A percentile compares a stretch with the other conserved stretches of the same genome.
These are phyloP conservation scores for Tragelaphus eurycerus DNA, from an alignment of 2,797 vertebrate genomes.

Conservation along the genomic window DNA sequence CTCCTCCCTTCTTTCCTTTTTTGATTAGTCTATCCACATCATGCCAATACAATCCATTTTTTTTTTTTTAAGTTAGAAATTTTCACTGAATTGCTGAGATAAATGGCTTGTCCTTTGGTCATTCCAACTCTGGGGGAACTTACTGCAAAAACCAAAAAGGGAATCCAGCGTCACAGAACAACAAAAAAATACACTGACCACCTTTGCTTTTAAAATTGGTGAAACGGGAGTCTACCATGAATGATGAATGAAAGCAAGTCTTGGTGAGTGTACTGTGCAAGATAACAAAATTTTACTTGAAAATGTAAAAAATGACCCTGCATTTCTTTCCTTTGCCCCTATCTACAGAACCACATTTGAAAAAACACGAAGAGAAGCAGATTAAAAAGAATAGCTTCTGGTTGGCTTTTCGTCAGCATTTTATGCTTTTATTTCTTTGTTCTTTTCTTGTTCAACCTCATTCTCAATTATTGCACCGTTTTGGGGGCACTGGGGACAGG, in stretches of 20 bases:
- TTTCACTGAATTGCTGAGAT: neutral
- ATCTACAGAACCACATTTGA: constrained; percentile 47
- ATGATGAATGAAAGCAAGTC: neutral
- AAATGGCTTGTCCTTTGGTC: neutral
- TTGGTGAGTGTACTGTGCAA: neutral
- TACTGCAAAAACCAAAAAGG: neutral
- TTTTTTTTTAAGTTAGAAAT: neutral
- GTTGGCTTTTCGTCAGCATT: constrained; percentile 24
- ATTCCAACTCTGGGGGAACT: neutral
- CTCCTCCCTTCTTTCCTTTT: neutral
- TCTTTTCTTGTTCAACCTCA: constrained; percentile 62
- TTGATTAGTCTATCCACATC: neutral
- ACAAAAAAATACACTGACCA: neutral
- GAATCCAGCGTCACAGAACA: neutral
- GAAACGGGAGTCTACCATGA: neutral
- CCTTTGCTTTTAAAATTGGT: neutral
- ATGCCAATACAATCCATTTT: neutral
- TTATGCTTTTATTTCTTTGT: constrained; percentile 44
- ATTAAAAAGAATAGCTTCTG: constrained; percentile 44
- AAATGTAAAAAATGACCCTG: constrained; percentile 49
- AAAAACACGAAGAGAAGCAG: constrained; percentile 50
- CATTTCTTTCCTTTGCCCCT: constrained; percentile 34
- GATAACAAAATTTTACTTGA: constrained; percentile 30
- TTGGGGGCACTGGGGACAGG: neutral
- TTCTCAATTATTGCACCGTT: constrained; percentile 21